Base-by-base conservation (phyloP, 1,140 invertebrate genomes). In the Drosophila kurseongensis region DNA sequence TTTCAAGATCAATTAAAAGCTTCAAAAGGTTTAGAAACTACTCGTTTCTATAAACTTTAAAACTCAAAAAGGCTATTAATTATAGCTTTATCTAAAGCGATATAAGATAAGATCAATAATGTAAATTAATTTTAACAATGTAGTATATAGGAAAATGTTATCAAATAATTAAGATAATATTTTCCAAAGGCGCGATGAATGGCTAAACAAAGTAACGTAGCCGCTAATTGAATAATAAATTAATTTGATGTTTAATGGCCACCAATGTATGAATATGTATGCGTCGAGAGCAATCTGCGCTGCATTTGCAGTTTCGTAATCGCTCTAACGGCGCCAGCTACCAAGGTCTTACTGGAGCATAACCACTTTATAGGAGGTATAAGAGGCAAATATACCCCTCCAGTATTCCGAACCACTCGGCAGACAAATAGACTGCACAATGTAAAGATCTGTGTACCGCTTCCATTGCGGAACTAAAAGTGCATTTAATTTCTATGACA, bases 171-270 rank as follows among this genome's bases (percentile, higher is more conserved):
- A 36, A 36, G 27, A 36, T 16, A 13, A 7, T 10, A 6, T 13
- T 36, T 36, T 52, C 14, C 29, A 55, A 23, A 42, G 36, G 13
- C 18, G 23, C 38, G 56, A 36, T 47, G 27, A 36, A 47, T 36
- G 29, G 9, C 23, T 38, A 14, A 62, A 76, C 51, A 60, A 69
- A 61, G 50, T 56, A 60, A 51, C 61, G 50, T 68, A 50, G 47
- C 75, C 75, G 68, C 81, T 82, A 89, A 86, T 86, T 86, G 80
- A 84, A 72, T 76, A 84, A 85, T 86, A 59, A 71, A 83, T 58
- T 78, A 76, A 83, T 65, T 83, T 60, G 67, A 83, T 58, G 83
- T 58, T 50, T 75, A 50, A 52, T 47, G 47, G 58, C 29, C 35
- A 66, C 45, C 42, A 57, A 54, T 13, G 45, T 29, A 80, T 74